Evolutionary conservation across 2,888 invertebrate species (phyloP).

Genomic region (Ashinkailepas kermadecensis): DNA sequence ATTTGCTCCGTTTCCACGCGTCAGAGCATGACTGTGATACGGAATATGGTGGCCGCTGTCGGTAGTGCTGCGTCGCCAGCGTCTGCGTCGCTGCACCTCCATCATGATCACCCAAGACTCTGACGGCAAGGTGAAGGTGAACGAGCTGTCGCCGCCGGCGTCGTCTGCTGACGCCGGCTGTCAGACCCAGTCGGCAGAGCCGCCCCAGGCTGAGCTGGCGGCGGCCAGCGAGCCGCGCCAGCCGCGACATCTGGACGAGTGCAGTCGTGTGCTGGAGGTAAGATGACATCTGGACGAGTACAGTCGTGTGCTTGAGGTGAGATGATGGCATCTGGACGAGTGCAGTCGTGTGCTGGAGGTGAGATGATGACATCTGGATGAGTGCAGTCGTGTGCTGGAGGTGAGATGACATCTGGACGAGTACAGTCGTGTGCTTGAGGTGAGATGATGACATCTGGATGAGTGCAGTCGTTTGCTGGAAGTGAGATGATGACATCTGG

Average conservation of each 20-base stretch:
- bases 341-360: conserved; percentile 3
- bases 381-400: background rate
- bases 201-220: too few relatives aligned
- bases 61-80: background rate
- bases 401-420: conserved; percentile 7
- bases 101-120: conserved; percentile 7
- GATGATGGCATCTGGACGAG: background rate
- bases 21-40: too few relatives aligned
- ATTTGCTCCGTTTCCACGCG: too few relatives aligned
- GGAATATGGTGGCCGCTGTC: too few relatives aligned
- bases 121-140: conserved; percentile 9
- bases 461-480: conserved; percentile 6
- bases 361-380: background rate
- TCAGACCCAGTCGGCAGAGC: background rate
- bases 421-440: background rate
- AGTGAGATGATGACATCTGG: background rate
- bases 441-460: background rate
- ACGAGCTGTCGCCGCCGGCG: conserved; percentile 20
- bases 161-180: conserved; percentile 11
- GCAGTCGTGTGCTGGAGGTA: conserved; percentile 1
- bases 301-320: conserved; percentile 6
- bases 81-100: conserved; percentile 3
- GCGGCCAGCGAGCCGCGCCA: too few relatives aligned
- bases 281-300: background rate
- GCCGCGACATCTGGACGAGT: background rate